Evolutionary conservation across 2,113 vertebrate species (phyloP).

Genomic region (Brachyhypopomus gauderio): DNA sequence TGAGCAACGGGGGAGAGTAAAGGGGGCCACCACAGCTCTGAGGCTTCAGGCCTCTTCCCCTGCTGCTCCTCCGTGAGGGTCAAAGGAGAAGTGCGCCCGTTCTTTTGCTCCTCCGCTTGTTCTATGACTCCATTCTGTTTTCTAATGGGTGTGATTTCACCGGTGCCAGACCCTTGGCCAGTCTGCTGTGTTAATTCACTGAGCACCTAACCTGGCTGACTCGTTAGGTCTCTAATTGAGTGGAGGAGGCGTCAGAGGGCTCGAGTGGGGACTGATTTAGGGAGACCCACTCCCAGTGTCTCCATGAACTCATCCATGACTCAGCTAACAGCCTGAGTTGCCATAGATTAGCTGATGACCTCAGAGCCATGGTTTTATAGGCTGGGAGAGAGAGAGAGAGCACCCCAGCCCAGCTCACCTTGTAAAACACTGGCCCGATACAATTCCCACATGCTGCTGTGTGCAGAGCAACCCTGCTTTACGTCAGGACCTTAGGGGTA

Average conservation of each 20-base stretch:
- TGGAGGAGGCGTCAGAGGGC: slow-evolving; percentile 27
- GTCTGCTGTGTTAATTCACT: slow-evolving; percentile 52
- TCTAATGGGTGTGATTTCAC: slow-evolving; percentile 57
- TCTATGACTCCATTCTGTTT: slow-evolving; percentile 43
- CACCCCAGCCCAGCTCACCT: slow-evolving; percentile 28
- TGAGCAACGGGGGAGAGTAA: not conserved
- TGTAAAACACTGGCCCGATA: not conserved
- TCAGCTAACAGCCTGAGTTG: slow-evolving; percentile 75
- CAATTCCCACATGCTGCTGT: slow-evolving; percentile 8
- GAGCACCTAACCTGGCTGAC: slow-evolving; percentile 54
- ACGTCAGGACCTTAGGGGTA: not conserved
- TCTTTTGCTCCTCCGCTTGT: slow-evolving; percentile 2
- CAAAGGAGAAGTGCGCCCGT: slow-evolving; percentile 26
- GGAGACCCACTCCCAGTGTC: slow-evolving; percentile 49
- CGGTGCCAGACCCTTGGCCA: slow-evolving; percentile 52
- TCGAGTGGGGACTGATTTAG: slow-evolving; percentile 48
- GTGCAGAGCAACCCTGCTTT: not conserved
- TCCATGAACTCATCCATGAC: slow-evolving; percentile 81
- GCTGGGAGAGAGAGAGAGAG: slow-evolving; percentile 40
- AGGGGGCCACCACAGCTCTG: not conserved
- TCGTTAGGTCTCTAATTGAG: slow-evolving; percentile 57
- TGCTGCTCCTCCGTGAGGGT: slow-evolving; percentile 11
- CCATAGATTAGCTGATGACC: slow-evolving; percentile 68
- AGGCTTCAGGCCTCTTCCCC: not conserved
- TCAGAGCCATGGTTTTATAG: slow-evolving; percentile 60